A percentile compares a stretch with the other conserved stretches of the same genome.
These are phyloP conservation scores for Sturnira hondurensis DNA, from an alignment of 2,113 vertebrate genomes.

Conservation along the genomic window DNA sequence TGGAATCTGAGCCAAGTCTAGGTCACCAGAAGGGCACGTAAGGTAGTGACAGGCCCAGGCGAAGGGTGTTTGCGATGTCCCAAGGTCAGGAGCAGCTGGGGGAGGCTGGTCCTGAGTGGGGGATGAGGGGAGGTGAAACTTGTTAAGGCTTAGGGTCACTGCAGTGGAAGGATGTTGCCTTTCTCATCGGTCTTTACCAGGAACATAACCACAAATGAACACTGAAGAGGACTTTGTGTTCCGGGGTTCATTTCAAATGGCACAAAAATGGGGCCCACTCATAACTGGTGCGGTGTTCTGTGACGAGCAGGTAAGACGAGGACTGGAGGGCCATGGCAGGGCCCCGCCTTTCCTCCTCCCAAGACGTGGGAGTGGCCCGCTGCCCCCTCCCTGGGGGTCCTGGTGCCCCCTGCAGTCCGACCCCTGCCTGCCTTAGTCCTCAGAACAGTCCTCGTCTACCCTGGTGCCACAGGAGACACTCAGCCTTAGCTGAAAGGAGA, in stretches of 20 bases:
- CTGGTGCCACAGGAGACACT: neutral
- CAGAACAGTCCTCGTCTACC: neutral
- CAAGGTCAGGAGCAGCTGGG: neutral
- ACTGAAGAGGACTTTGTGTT: neutral
- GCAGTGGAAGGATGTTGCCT: neutral
- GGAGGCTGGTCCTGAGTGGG: neutral
- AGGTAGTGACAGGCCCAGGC: neutral
- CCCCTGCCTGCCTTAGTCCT: neutral
- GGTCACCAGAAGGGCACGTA: neutral
- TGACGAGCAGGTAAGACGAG: neutral
- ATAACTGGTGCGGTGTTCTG: accelerated
- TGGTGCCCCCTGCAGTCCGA: too few relatives aligned
- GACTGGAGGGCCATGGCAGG: neutral
- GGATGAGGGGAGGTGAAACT: neutral
- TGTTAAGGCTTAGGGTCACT: accelerated
- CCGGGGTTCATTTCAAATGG: neutral
- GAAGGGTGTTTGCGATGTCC: neutral
- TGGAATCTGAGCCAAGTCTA: neutral
- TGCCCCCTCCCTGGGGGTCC: accelerated
- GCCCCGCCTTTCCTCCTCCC: neutral
- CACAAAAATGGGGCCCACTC: accelerated
- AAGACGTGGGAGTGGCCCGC: too few relatives aligned
- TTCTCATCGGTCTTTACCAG: neutral
- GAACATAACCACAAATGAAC: neutral
- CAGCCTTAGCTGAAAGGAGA: neutral